phyloP scores from a whole-genome alignment of 2,113 vertebrate species.

The Columba livia region DNA sequence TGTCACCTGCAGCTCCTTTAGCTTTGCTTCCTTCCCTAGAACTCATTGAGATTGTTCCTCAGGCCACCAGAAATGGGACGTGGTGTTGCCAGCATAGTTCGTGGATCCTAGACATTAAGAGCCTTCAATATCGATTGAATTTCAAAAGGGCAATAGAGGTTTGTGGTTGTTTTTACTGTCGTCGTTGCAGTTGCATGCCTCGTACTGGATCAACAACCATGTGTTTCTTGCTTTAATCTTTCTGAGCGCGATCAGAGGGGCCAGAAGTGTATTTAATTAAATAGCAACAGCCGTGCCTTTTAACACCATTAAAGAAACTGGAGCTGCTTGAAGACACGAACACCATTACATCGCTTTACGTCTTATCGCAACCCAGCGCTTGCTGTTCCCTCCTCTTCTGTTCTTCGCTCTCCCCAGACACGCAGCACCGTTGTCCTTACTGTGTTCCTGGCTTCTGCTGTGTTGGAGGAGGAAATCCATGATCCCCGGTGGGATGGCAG shows the following conservation, averaged over 20 bases:
- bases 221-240: neutral
- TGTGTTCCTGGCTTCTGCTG: neutral
- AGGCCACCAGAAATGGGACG: neutral
- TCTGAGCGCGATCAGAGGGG: neutral
- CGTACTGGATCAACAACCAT: neutral
- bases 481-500: neutral
- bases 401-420: neutral
- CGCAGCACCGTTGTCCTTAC: neutral
- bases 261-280: neutral
- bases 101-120: neutral
- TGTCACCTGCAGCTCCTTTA: neutral
- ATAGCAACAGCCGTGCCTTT: neutral
- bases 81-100: neutral
- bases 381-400: neutral
- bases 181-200: neutral
- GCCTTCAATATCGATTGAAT: neutral
- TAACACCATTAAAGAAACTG: neutral
- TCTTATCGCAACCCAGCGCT: neutral
- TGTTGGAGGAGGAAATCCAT: neutral
- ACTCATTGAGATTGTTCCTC: fast-evolving
- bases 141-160: neutral
- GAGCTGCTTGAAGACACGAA: neutral
- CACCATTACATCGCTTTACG: neutral
- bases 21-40: neutral
- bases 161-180: neutral